Evolutionary conservation across 2,888 invertebrate genomes (phyloP).

Genomic region (Nomada hirtipes): DNA sequence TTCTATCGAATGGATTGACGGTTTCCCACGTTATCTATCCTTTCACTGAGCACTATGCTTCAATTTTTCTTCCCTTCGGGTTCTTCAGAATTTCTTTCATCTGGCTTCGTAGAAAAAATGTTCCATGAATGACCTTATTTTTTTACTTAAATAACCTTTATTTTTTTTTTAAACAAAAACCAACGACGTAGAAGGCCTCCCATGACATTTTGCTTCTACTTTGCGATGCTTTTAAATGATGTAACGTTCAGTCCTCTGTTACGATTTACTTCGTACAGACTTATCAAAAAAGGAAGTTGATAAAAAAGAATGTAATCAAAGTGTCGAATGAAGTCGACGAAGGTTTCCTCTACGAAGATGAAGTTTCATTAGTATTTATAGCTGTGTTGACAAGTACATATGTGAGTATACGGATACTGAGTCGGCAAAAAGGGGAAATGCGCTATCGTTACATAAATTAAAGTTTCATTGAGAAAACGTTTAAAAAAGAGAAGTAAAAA

Average conservation of each 20-base stretch:
- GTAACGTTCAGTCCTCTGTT: slow-evolving; percentile 21
- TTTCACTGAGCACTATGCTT: not conserved
- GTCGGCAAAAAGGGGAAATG: not conserved
- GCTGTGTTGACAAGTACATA: slow-evolving; percentile 18
- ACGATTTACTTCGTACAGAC: slow-evolving; percentile 12
- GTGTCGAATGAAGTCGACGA: slow-evolving; percentile 32
- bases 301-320: slow-evolving; percentile 64
- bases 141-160: too few relatives aligned
- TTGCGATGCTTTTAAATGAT: slow-evolving; percentile 9
- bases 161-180: not conserved
- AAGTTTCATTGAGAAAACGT: slow-evolving; percentile 6
- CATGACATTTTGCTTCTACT: not conserved
- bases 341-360: slow-evolving; percentile 36
- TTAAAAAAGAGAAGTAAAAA: not conserved
- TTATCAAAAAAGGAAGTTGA: slow-evolving; percentile 69
- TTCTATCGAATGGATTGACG: slow-evolving; percentile 28
- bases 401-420: not conserved
- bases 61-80: not conserved
- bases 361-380: slow-evolving; percentile 16
- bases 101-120: too few relatives aligned
- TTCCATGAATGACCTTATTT: not conserved
- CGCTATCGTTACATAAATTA: slow-evolving; percentile 33
- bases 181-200: not conserved
- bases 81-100: slow-evolving; percentile 5
- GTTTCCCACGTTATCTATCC: slow-evolving; percentile 42